These are phyloP conservation scores for Chaetodon trifasciatus DNA, from an alignment of 2,797 vertebrate genomes.

Conservation along the genomic window DNA sequence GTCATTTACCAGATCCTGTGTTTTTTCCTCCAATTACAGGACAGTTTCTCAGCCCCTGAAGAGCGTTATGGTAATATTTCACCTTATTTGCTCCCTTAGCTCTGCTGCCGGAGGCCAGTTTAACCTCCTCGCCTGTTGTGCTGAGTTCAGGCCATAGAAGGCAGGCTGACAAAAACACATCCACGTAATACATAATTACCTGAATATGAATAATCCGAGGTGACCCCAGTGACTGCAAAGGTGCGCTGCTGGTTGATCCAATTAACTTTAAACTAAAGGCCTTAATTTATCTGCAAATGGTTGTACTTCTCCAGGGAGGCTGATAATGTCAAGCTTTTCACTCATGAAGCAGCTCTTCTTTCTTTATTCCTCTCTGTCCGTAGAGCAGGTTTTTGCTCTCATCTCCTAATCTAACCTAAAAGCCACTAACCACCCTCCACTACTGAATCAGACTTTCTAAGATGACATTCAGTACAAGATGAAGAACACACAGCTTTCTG, in stretches of 20 bases:
- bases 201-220: conserved; percentile 74
- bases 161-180: conserved; percentile 63
- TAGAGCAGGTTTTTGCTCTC: background rate
- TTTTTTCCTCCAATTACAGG: conserved; percentile 38
- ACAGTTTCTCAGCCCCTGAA: background rate
- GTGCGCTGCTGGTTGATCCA: conserved; percentile 76
- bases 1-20: conserved; percentile 4
- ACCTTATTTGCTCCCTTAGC: conserved; percentile 36
- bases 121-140: conserved; percentile 59
- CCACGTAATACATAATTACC: conserved; percentile 67
- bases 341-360: conserved; percentile 53
- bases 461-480: background rate
- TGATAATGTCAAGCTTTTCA: conserved; percentile 67
- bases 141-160: conserved; percentile 36
- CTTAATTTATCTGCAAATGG: conserved; percentile 75
- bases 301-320: conserved; percentile 63
- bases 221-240: conserved; percentile 71
- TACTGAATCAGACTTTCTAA: background rate
- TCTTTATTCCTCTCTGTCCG: conserved; percentile 24
- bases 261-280: conserved; percentile 78
- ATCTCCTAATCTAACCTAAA: conserved; percentile 2
- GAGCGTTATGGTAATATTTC: conserved; percentile 48
- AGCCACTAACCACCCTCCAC: background rate
- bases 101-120: conserved; percentile 47
- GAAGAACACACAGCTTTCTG: background rate